A percentile compares a stretch with the other conserved stretches of the same genome.
Evolutionary conservation across 2,888 invertebrate species (phyloP).

Genomic region (Callinectes sapidus): DNA sequence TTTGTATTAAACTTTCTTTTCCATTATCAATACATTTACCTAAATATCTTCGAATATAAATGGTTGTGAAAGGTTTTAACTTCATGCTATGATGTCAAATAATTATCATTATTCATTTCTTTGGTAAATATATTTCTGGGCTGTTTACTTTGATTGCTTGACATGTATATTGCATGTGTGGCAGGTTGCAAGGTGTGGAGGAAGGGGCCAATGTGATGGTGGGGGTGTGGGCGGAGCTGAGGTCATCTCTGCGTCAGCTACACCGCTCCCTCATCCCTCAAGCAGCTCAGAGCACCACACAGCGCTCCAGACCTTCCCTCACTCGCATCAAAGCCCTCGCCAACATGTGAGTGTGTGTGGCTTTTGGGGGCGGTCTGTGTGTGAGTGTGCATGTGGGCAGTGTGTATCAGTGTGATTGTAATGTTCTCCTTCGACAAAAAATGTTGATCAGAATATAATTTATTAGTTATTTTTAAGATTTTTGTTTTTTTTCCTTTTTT

Average conservation of each 20-base stretch:
- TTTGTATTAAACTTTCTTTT: background rate
- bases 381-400: no score
- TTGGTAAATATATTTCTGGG: background rate
- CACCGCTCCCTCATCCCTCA: constrained; percentile 70
- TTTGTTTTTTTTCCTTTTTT: no score
- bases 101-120: background rate
- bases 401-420: no score
- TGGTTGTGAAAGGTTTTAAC: background rate
- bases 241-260: constrained; percentile 69
- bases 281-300: constrained; percentile 59
- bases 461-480: no score
- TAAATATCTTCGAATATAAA: background rate
- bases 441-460: no score
- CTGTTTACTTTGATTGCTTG: background rate
- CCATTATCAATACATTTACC: background rate
- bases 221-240: constrained; percentile 69
- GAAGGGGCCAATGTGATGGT: constrained; percentile 63
- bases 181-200: constrained; percentile 51
- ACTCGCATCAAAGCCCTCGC: constrained; percentile 70
- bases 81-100: background rate
- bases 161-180: background rate
- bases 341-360: constrained; percentile 69
- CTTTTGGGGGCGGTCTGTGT: no score
- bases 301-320: constrained; percentile 62
- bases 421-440: no score